These are phyloP conservation scores for Drosophila auraria DNA, from an alignment of 1,140 invertebrate species.

Conservation along the genomic window DNA sequence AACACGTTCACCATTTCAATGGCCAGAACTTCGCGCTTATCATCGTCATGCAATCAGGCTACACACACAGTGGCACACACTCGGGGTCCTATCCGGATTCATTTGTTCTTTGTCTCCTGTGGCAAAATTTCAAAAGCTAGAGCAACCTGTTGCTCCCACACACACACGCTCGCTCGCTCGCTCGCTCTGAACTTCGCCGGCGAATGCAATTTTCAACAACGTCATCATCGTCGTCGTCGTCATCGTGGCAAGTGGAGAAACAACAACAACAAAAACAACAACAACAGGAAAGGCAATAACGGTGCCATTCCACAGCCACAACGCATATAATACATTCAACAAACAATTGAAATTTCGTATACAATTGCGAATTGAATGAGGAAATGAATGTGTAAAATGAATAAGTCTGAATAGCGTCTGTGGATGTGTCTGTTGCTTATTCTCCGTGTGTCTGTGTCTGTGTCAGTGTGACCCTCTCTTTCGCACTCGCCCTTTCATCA, in stretches of 20 bases:
- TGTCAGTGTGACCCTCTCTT: constrained; percentile 15
- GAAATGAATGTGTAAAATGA: constrained; percentile 84
- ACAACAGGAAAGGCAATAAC: constrained; percentile 38
- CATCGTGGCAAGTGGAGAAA: constrained; percentile 22
- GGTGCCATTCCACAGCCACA: constrained; percentile 42
- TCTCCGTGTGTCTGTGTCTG: constrained; percentile 5
- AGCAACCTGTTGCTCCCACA: constrained; percentile 63
- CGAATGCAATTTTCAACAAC: constrained; percentile 82
- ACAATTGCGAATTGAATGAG: constrained; percentile 83
- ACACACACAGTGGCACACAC: constrained; percentile 38
- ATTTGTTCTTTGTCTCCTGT: constrained; percentile 75
- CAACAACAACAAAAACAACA: constrained; percentile 23
- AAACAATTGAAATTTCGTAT: constrained; percentile 84
- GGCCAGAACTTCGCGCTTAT: constrained; percentile 82
- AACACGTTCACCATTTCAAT: constrained; percentile 80
- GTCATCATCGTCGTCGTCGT: constrained; percentile 62
- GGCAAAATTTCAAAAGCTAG: constrained; percentile 80
- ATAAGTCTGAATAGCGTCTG: constrained; percentile 79
- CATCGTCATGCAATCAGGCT: constrained; percentile 77
- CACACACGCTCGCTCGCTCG: constrained; percentile 19
- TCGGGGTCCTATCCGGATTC: constrained; percentile 37
- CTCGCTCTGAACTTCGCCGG: constrained; percentile 72
- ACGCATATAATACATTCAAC: constrained; percentile 79
- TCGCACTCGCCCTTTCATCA: constrained; percentile 1
- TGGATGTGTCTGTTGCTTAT: constrained; percentile 37